Conservation (phyloP, 2,888 invertebrate genomes). For the Octonoba sinensis region DNA sequence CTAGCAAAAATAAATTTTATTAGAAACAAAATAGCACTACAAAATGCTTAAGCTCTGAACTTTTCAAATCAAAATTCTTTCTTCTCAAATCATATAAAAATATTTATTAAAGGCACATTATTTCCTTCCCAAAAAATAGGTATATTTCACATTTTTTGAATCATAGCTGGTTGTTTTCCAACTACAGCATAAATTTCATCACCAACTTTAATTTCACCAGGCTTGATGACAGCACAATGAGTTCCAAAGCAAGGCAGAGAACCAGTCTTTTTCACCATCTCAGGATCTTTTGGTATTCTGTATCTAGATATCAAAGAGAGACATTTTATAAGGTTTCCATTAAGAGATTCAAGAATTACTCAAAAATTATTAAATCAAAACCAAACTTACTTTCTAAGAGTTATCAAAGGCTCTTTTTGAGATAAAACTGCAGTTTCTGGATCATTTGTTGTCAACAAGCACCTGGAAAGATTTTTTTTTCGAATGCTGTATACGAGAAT, state of each 20-base stretch:
- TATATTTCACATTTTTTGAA: no score
- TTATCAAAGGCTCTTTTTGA: slow-evolving; percentile 26
- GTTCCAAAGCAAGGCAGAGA: slow-evolving; percentile 32
- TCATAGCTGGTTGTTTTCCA: slow-evolving; percentile 25
- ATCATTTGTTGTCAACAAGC: slow-evolving; percentile 11
- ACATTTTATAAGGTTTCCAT: not conserved
- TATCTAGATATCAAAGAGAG: slow-evolving; percentile 5
- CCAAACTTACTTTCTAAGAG: slow-evolving; percentile 18
- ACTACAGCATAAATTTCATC: slow-evolving; percentile 43
- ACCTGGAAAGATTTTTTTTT: not conserved
- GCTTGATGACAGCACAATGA: slow-evolving; percentile 12
- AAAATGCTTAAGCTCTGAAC: no score
- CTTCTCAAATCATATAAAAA: no score
- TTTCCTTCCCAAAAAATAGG: no score
- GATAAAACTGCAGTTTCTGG: slow-evolving; percentile 14
- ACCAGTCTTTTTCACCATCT: slow-evolving; percentile 18
- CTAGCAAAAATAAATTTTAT: no score
- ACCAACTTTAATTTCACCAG: slow-evolving; percentile 27
- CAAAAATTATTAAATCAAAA: not conserved
- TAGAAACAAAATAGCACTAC: no score
- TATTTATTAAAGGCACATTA: no score
- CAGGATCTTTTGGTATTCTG: slow-evolving; percentile 31
- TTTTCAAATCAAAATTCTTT: no score
- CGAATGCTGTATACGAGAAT: no score
- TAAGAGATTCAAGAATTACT: not conserved